Evolutionary conservation across 2,888 invertebrate species (phyloP).

Genomic region (Synergus gifuensis): DNA sequence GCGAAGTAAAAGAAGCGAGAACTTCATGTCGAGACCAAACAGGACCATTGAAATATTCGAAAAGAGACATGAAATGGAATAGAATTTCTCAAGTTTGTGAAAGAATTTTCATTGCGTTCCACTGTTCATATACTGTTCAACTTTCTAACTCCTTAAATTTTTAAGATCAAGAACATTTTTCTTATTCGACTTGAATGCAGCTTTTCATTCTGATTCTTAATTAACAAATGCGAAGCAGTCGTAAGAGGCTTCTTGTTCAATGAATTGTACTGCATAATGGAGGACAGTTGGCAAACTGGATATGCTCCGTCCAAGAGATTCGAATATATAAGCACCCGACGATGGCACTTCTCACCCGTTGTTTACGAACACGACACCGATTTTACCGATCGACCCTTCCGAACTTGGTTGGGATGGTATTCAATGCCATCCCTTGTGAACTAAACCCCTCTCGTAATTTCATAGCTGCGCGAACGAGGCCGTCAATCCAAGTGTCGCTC

Average conservation of each 20-base stretch:
- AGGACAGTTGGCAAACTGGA: conserved; percentile 38
- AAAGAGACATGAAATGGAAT: background rate
- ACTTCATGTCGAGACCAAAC: conserved; percentile 22
- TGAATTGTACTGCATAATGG: conserved; percentile 31
- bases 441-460: conserved; percentile 30
- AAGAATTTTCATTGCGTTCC: background rate
- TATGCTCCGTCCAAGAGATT: conserved; percentile 27
- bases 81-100: background rate
- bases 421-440: conserved; percentile 14
- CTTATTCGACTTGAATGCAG: background rate
- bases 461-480: conserved; percentile 34
- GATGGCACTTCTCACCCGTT: conserved; percentile 34
- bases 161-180: background rate
- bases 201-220: background rate
- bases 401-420: conserved; percentile 19
- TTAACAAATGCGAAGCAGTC: conserved; percentile 2
- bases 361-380: conserved; percentile 39
- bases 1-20: conserved; percentile 8
- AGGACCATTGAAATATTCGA: conserved; percentile 21
- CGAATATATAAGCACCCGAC: background rate
- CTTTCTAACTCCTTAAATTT: too few species aligned
- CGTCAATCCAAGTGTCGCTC: conserved; percentile 36
- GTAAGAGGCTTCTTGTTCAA: conserved; percentile 7
- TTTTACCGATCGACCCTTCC: conserved; percentile 27
- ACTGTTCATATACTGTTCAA: background rate